Conservation (phyloP, 2,888 invertebrate species). For the Saturnia japonica region DNA sequence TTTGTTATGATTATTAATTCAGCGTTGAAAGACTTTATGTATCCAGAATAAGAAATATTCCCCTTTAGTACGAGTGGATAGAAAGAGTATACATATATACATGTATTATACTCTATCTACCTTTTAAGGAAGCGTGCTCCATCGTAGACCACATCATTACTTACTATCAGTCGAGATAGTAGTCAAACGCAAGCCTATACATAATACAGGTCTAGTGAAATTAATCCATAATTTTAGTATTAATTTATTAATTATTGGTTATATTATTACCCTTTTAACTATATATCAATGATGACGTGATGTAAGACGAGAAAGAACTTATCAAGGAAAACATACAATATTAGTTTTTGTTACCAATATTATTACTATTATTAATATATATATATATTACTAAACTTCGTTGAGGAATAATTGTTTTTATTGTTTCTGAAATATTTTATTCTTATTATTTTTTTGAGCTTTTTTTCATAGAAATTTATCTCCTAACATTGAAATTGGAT, state of each 20-base stretch:
- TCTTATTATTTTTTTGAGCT: slow-evolving; percentile 82
- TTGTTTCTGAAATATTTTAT: slow-evolving; percentile 85
- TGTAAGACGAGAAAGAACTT: slow-evolving; percentile 84
- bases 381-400: slow-evolving; percentile 82
- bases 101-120: no score
- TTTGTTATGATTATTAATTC: no score
- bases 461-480: slow-evolving; percentile 78
- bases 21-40: no score
- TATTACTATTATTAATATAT: no score
- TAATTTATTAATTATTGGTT: slow-evolving; percentile 77
- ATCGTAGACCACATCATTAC: no score
- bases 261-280: slow-evolving; percentile 70
- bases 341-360: no score
- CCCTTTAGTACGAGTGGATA: no score
- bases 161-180: no score
- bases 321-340: slow-evolving; percentile 84
- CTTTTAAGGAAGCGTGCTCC: no score
- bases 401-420: slow-evolving; percentile 88
- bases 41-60: no score
- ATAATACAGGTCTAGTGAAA: slow-evolving; percentile 82
- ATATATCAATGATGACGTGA: slow-evolving; percentile 88
- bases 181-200: no score
- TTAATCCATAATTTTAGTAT: slow-evolving; percentile 83
- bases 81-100: no score
- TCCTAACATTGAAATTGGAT: slow-evolving; percentile 65